Conservation (phyloP, 2,797 vertebrate species). For the Epinephelus malabaricus region DNA sequence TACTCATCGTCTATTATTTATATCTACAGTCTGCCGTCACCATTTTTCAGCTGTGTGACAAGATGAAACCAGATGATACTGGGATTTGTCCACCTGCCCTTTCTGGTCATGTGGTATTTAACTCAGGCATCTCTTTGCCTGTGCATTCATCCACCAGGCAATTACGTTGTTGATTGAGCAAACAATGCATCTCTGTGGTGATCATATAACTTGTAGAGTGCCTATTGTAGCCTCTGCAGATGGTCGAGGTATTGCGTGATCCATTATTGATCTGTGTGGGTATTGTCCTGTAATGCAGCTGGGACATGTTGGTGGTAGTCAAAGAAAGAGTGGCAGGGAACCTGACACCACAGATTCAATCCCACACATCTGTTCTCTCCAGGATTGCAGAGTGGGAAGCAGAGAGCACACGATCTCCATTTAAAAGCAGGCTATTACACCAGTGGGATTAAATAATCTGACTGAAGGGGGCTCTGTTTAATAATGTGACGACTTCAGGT, state of each 20-base stretch:
- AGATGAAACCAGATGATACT: neutral
- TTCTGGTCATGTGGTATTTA: constrained; percentile 12
- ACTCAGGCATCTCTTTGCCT: constrained; percentile 42
- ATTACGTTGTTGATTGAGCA: constrained; percentile 56
- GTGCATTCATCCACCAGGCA: constrained; percentile 17
- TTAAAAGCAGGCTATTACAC: neutral
- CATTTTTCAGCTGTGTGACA: neutral
- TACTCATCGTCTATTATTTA: neutral
- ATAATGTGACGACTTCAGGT: constrained; percentile 23
- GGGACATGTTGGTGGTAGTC: constrained; percentile 44
- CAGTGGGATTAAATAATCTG: constrained; percentile 4
- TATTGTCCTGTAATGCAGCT: constrained; percentile 68
- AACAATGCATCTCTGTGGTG: constrained; percentile 47
- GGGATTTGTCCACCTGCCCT: constrained; percentile 17
- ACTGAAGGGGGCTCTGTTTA: constrained; percentile 32
- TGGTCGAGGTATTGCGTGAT: constrained; percentile 60
- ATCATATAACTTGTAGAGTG: constrained; percentile 51
- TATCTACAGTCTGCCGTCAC: neutral
- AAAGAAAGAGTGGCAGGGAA: constrained; percentile 40
- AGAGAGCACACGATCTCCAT: neutral
- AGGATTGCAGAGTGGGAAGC: constrained; percentile 23
- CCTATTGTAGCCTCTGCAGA: constrained; percentile 58
- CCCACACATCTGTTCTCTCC: constrained; percentile 51
- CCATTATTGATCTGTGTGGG: constrained; percentile 69
- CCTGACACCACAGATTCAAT: constrained; percentile 69